A percentile compares a stretch with the other conserved stretches of the same genome.
Conservation (phyloP, 2,797 vertebrate genomes). For the Triplophysa bombifrons region DNA sequence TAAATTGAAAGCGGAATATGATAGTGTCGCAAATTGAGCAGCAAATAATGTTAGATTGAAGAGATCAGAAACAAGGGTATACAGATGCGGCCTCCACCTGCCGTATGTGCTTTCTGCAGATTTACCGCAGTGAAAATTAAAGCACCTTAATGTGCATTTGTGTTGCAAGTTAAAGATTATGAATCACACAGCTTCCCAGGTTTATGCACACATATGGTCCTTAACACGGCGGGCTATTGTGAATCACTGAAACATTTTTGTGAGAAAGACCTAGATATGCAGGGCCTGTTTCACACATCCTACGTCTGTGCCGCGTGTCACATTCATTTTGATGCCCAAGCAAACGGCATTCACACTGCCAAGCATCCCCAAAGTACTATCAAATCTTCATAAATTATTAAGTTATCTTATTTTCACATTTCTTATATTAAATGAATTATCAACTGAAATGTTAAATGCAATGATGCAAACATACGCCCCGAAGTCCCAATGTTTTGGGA, state of each 20-base stretch:
- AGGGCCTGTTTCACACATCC: not conserved
- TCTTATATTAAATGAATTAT: not conserved
- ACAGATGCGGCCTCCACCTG: constrained; percentile 21
- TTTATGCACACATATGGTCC: constrained; percentile 6
- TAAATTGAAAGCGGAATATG: constrained; percentile 36
- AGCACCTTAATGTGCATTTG: constrained; percentile 42
- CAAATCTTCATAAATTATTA: not conserved
- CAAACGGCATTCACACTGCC: not conserved
- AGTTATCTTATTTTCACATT: not conserved
- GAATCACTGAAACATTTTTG: not conserved
- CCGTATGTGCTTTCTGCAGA: constrained; percentile 38
- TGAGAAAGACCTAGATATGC: not conserved
- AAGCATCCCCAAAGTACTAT: not conserved
- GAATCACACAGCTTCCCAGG: constrained; percentile 43
- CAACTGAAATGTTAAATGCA: not conserved
- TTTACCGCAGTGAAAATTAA: constrained; percentile 50
- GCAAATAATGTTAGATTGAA: constrained; percentile 38
- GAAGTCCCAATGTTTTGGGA: too few species aligned
- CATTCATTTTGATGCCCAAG: not conserved
- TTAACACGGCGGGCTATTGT: not conserved
- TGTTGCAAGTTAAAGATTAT: constrained; percentile 35
- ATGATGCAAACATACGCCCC: not conserved
- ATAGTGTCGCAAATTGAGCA: constrained; percentile 26
- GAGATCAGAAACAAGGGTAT: constrained; percentile 33
- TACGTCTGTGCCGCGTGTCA: not conserved